phyloP scores from a whole-genome alignment of 1,140 invertebrate species.

The Tenebrio molitor region DNA sequence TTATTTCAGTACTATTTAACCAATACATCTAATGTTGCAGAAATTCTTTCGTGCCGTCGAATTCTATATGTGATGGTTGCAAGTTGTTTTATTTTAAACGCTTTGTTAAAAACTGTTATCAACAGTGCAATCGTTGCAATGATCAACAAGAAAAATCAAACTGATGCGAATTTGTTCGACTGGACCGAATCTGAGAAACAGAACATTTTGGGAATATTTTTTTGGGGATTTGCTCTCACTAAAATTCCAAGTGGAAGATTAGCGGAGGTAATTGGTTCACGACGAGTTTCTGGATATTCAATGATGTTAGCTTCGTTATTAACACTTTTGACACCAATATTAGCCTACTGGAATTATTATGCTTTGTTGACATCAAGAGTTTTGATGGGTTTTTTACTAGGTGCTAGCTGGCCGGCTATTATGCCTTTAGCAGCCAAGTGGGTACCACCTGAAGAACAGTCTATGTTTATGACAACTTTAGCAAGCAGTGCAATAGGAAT shows the following conservation, averaged over 20 bases:
- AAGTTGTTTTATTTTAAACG: too few species aligned
- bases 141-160: too few species aligned
- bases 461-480: conserved; percentile 5
- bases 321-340: conserved; percentile 1
- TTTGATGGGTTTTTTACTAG: not conserved
- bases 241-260: conserved; percentile 18
- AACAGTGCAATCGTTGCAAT: too few species aligned
- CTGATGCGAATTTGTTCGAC: not conserved
- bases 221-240: conserved; percentile 11
- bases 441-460: conserved; percentile 7
- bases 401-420: not conserved
- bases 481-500: not conserved
- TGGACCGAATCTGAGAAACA: conserved; percentile 1
- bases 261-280: conserved; percentile 7
- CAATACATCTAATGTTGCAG: too few species aligned
- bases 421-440: conserved; percentile 12
- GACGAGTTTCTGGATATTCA: conserved; percentile 2
- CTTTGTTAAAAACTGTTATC: too few species aligned
- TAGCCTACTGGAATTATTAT: conserved; percentile 8
- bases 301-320: not conserved
- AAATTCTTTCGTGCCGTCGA: too few species aligned
- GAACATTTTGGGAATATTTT: not conserved
- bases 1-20: too few species aligned
- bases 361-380: not conserved
- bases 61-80: too few species aligned